Evolutionary conservation across 2,797 vertebrate species (phyloP), one percentile per base, ranked within the genome.

Genomic region (Sphenopsis melanotis): DNA sequence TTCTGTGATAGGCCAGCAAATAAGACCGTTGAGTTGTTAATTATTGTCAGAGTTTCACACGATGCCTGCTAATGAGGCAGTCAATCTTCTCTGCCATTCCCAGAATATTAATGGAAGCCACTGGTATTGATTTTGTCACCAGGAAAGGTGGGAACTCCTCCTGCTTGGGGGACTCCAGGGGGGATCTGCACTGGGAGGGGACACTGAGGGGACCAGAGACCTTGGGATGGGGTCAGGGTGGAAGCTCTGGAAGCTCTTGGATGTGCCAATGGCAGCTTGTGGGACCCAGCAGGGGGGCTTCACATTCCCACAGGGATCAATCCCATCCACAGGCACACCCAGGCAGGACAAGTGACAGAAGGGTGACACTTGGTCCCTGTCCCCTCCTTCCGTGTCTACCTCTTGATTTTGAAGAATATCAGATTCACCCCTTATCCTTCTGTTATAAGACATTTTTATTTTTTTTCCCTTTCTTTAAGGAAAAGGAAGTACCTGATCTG

Each of bases 1-100:
- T 98, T 98, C 97, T 98, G 96, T 96, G 97, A 98, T 98, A 98
- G 98, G 97, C 97, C 97, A 98, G 97, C 97, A 98, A 98, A 98
- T 98, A 97, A 98, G 97, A 97, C 90, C 77, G 96, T 97, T 94
- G 97, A 97, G 97, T 97, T 98, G 98, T 98, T 98, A 98, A 98
- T 98, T 98, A 98, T 98, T 98, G 98, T 98, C 97, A 98, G 97
- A 97, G 96, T 97, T 97, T 97, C 97, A 97, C 95, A 95, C 90
- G 83, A 97, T 32, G 97, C 97, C 92, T 98, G 97, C 96, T 98
- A 98, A 98, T 98, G 97, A 98, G 98, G 96, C 97, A 98, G 98
- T 98, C 97, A 97, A 97, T 98, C 98, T 98, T 95, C 85, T 32
- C 77, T 97, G 96, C 97, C 97, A 97, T 94, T 97, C 95, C 92